These are phyloP conservation scores for Mastomys natalensis DNA, from an alignment of 2,113 vertebrate species.

Conservation along the genomic window DNA sequence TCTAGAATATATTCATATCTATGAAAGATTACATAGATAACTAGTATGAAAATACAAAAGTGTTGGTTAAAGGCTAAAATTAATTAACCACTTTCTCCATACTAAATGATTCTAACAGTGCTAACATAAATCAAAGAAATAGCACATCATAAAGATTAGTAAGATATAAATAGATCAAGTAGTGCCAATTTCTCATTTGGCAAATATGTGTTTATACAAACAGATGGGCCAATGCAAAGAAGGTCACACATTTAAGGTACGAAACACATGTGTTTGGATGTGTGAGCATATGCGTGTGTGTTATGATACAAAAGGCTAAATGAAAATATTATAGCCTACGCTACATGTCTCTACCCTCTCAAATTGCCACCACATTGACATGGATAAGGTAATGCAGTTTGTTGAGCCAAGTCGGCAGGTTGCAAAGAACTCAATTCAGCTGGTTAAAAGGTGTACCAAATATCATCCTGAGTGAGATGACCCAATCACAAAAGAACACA, in stretches of 20 bases:
- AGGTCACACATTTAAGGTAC: background rate
- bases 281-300: background rate
- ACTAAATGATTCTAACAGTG: background rate
- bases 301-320: background rate
- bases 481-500: too few relatives aligned
- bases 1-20: background rate
- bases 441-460: too few relatives aligned
- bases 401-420: too few relatives aligned
- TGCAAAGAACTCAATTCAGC: too few relatives aligned
- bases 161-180: background rate
- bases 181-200: background rate
- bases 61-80: background rate
- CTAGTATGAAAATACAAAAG: background rate
- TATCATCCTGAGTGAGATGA: too few relatives aligned
- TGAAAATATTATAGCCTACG: background rate
- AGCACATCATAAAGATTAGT: background rate
- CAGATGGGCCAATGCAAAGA: background rate
- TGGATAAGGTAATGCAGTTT: too few relatives aligned
- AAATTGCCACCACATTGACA: too few relatives aligned
- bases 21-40: background rate
- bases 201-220: background rate
- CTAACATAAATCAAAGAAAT: conserved; percentile 1
- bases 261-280: background rate
- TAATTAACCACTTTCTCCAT: background rate
- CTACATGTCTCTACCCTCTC: too few relatives aligned